A percentile compares a stretch with the other conserved stretches of the same genome.
phyloP scores from a whole-genome alignment of 2,797 vertebrate genomes.

The Lerista edwardsae region DNA sequence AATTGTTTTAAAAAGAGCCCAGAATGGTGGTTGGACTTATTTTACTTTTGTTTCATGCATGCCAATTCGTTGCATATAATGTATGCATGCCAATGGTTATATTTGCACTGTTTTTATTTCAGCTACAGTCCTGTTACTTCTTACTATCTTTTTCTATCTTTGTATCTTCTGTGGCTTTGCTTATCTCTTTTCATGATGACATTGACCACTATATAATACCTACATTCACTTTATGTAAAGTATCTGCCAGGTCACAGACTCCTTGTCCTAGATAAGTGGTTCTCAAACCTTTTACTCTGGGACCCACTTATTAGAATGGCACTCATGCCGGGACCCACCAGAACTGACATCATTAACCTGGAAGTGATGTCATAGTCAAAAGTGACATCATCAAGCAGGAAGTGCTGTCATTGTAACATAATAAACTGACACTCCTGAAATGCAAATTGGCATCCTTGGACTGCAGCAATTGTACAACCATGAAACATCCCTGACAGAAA shows the following conservation, averaged over 20 bases:
- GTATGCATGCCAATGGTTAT: too few species aligned
- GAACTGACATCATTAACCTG: too few species aligned
- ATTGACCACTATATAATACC: constrained; percentile 10
- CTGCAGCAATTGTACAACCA: too few species aligned
- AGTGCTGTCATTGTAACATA: too few species aligned
- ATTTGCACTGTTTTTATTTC: background rate
- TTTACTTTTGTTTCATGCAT: background rate
- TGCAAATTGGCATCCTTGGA: too few species aligned
- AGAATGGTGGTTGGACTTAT: background rate
- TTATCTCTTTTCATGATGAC: constrained; percentile 5
- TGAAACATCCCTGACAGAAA: too few species aligned
- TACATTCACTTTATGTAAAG: background rate
- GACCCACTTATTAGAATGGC: too few species aligned
- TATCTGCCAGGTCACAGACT: background rate
- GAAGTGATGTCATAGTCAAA: too few species aligned
- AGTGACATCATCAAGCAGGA: too few species aligned
- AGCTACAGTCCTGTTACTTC: background rate
- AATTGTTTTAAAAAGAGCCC: background rate
- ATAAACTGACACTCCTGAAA: too few species aligned
- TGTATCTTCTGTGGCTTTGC: background rate
- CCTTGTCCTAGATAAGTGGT: background rate
- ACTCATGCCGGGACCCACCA: too few species aligned
- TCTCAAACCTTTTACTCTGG: too few species aligned
- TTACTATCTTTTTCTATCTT: background rate
- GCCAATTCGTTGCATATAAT: background rate